These are phyloP conservation scores for Heterocephalus glaber DNA, from an alignment of 2,113 vertebrate genomes.

Conservation along the genomic window DNA sequence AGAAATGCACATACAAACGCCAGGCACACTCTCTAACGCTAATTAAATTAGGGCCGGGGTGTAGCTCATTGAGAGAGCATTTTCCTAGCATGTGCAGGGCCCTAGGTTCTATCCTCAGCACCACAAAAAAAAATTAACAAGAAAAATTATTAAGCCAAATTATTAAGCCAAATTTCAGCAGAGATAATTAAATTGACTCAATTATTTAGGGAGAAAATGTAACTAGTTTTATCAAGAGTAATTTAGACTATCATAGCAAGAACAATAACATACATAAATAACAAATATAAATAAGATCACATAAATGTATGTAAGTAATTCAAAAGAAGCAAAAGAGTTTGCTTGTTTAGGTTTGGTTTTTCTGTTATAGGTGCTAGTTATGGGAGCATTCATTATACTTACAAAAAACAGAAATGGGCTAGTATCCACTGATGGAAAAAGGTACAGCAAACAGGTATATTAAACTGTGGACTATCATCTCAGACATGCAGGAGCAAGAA, in stretches of 20 bases:
- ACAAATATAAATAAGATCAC: background rate
- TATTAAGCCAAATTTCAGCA: background rate
- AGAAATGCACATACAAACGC: background rate
- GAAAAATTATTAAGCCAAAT: background rate
- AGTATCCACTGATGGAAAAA: background rate
- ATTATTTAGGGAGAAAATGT: background rate
- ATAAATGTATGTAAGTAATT: background rate
- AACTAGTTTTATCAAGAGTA: background rate
- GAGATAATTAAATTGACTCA: background rate
- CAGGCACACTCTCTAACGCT: background rate
- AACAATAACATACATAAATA: background rate
- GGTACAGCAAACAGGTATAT: conserved; percentile 34
- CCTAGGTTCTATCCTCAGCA: background rate
- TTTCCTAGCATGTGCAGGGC: background rate
- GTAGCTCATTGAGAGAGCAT: background rate
- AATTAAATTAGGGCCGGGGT: background rate
- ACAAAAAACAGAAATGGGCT: conserved; percentile 1
- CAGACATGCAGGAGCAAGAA: background rate
- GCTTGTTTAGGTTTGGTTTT: background rate
- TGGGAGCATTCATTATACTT: background rate
- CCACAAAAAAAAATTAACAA: too few species aligned
- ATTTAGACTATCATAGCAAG: background rate
- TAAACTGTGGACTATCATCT: background rate
- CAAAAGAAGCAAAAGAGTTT: background rate
- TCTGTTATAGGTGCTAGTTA: background rate